phyloP scores from a whole-genome alignment of 2,888 invertebrate species.

The Drosophila borealis region DNA sequence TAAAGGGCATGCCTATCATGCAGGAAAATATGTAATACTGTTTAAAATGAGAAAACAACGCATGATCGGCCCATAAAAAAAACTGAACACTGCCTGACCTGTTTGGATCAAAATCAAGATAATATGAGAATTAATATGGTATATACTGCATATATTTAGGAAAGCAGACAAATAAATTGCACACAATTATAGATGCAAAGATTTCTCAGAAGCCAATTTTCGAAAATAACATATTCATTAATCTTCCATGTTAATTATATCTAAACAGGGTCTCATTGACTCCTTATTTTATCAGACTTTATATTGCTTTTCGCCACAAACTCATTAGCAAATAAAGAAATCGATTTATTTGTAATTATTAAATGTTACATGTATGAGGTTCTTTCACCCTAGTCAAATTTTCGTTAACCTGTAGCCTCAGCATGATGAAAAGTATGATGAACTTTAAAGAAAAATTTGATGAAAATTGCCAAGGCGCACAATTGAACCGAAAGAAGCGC shows the following conservation, averaged over 20 bases:
- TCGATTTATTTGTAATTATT: neutral
- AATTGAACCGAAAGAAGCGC: conserved; percentile 46
- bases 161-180: no score
- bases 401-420: no score
- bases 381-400: no score
- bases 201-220: no score
- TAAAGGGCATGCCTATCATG: neutral
- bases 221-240: neutral
- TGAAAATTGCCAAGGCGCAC: conserved; percentile 25
- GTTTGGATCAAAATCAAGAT: no score
- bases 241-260: neutral
- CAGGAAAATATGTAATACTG: neutral
- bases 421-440: conserved; percentile 7
- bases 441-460: conserved; percentile 35
- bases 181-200: no score
- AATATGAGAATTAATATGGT: no score
- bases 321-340: neutral
- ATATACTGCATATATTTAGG: no score
- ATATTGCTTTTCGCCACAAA: neutral
- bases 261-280: neutral
- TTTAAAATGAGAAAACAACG: no score
- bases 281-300: neutral
- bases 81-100: neutral
- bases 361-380: no score
- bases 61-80: neutral